These are phyloP conservation scores for Oreochromis niloticus DNA, from an alignment of 2,113 vertebrate species.

Conservation along the genomic window DNA sequence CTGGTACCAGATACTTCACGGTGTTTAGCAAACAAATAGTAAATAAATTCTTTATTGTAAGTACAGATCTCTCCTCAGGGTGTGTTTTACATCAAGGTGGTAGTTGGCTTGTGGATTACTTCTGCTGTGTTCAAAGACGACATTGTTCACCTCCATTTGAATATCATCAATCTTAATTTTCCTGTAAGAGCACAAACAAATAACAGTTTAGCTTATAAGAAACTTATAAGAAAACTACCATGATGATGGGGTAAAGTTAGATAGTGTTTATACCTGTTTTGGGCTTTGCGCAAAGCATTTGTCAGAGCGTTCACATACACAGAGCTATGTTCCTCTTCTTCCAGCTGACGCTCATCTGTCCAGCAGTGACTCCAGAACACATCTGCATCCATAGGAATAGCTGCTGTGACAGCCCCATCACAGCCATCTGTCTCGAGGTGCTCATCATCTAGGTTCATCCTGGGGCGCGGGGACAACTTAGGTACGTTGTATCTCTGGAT, in stretches of 20 bases:
- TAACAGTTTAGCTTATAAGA: background rate
- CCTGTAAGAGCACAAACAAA: slow-evolving; percentile 62
- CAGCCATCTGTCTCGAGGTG: slow-evolving; percentile 76
- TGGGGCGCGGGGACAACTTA: background rate
- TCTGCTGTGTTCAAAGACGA: slow-evolving; percentile 77
- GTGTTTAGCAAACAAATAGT: background rate
- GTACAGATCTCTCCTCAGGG: slow-evolving; percentile 82
- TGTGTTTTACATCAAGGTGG: slow-evolving; percentile 78
- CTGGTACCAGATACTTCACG: background rate
- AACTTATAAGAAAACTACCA: background rate
- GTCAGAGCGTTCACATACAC: slow-evolving; percentile 77
- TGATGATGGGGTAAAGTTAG: background rate
- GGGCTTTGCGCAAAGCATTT: slow-evolving; percentile 62
- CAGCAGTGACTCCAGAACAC: slow-evolving; percentile 89
- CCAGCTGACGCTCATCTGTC: slow-evolving; percentile 66
- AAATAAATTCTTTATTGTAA: slow-evolving; percentile 46
- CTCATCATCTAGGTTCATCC: background rate
- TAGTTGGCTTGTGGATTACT: slow-evolving; percentile 57
- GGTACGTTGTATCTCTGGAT: slow-evolving; percentile 80
- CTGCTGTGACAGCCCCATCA: accelerated
- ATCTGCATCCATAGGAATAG: slow-evolving; percentile 80
- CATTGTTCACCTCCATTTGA: slow-evolving; percentile 78
- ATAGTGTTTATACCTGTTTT: slow-evolving; percentile 68
- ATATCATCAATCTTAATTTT: slow-evolving; percentile 74
- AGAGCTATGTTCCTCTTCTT: slow-evolving; percentile 56